These are phyloP conservation scores for Meteorus colon DNA, from an alignment of 2,888 invertebrate species.

Conservation along the genomic window DNA sequence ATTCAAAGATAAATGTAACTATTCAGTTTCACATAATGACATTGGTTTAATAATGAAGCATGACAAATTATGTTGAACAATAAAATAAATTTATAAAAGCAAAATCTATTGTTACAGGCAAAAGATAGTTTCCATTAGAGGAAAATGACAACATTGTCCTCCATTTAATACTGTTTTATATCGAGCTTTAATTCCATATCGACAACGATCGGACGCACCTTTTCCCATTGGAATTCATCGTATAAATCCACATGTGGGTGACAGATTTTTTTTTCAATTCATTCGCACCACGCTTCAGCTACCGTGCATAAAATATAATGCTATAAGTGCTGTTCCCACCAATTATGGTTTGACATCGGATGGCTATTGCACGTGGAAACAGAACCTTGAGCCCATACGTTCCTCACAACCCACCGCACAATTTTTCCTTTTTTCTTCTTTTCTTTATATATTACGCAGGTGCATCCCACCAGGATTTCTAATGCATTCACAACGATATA, in stretches of 20 bases:
- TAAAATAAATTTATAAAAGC: background rate
- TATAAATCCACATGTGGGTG: conserved; percentile 44
- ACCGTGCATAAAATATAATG: background rate
- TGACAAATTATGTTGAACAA: background rate
- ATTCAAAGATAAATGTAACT: background rate
- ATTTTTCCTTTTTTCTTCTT: conserved; percentile 4
- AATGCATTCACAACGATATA: conserved; percentile 2
- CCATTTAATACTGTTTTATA: conserved; percentile 15
- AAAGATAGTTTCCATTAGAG: conserved; percentile 8
- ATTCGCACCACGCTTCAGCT: conserved; percentile 24
- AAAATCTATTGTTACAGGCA: background rate
- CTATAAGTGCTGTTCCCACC: conserved; percentile 31
- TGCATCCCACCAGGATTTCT: conserved; percentile 48
- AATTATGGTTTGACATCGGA: conserved; percentile 36
- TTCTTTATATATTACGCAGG: conserved; percentile 38
- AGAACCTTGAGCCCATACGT: conserved; percentile 45
- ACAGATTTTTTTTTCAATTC: conserved; percentile 29
- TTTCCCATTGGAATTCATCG: conserved; percentile 21
- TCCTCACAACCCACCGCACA: conserved; percentile 21
- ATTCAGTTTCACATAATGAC: background rate
- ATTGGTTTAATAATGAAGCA: background rate
- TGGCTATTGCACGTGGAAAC: conserved; percentile 39
- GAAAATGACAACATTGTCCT: conserved; percentile 12
- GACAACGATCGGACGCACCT: conserved; percentile 11
- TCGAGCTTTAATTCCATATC: conserved; percentile 21